phyloP scores from a whole-genome alignment of 1,140 invertebrate genomes.

The Drosophila kohkoa region DNA sequence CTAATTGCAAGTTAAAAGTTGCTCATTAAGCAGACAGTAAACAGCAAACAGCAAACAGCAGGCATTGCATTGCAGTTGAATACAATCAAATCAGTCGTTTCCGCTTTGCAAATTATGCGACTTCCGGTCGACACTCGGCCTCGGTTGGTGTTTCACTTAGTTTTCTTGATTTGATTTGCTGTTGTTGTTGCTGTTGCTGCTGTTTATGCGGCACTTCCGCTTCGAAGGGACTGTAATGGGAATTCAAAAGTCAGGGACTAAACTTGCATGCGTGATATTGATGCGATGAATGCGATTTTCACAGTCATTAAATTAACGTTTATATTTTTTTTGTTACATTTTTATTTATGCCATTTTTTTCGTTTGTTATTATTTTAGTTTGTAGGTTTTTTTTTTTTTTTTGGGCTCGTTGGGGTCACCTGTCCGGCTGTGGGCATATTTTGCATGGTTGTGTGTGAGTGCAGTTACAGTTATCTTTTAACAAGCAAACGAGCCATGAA shows the following conservation, averaged over 20 bases:
- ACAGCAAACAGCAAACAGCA: background rate
- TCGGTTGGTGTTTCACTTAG: conserved; percentile 51
- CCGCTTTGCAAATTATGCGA: conserved; percentile 71
- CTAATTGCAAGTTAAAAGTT: conserved; percentile 80
- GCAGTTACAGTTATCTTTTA: conserved; percentile 64
- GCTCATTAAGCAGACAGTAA: conserved; percentile 60
- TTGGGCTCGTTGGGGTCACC: conserved; percentile 8
- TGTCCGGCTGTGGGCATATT: conserved; percentile 62
- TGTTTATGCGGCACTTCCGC: conserved; percentile 1
- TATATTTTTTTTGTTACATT: conserved; percentile 12
- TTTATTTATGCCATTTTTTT: conserved; percentile 8
- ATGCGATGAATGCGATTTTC: conserved; percentile 16
- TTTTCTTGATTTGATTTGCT: conserved; percentile 2
- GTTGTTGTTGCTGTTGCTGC: conserved; percentile 5
- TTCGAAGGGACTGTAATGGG: background rate
- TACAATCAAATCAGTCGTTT: conserved; percentile 78
- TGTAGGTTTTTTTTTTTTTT: conserved; percentile 10
- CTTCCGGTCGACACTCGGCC: conserved; percentile 62
- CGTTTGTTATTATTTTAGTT: conserved; percentile 16
- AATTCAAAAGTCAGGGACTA: no score
- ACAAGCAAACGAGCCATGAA: conserved; percentile 69
- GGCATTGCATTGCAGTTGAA: conserved; percentile 59
- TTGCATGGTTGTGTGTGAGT: conserved; percentile 49
- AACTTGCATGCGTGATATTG: background rate
- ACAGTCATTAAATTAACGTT: conserved; percentile 7